Percentiles rank a stretch among this genome's conserved stretches.
Conservation (phyloP, 2,113 vertebrate genomes). For the Falcunculus frontatus region DNA sequence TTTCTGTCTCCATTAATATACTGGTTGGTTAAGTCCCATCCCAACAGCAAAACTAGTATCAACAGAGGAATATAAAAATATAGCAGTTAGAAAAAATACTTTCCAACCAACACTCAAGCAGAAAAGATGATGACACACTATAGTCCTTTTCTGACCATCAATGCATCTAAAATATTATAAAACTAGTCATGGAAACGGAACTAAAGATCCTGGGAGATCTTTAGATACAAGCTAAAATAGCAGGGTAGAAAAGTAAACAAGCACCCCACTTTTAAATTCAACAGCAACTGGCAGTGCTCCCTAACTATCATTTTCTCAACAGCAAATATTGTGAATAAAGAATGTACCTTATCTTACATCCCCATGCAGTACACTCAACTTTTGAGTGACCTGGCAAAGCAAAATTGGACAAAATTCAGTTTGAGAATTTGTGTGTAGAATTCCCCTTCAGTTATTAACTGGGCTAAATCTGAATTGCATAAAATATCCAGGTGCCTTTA, state of each 20-base stretch:
- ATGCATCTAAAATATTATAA: background rate
- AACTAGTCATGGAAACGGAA: background rate
- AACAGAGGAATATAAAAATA: constrained; percentile 3
- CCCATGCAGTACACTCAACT: background rate
- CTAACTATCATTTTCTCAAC: background rate
- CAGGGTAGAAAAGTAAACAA: background rate
- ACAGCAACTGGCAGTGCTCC: background rate
- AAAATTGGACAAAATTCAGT: background rate
- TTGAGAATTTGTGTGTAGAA: background rate
- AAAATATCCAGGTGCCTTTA: constrained; percentile 27
- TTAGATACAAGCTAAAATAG: background rate
- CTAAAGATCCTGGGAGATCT: background rate
- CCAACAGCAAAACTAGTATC: background rate
- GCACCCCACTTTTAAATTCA: background rate
- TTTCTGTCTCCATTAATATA: background rate
- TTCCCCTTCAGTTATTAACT: background rate
- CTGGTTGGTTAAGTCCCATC: background rate
- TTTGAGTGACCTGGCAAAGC: background rate
- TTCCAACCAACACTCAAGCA: background rate
- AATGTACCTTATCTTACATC: constrained; percentile 7
- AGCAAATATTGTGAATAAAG: background rate
- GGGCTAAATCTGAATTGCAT: background rate
- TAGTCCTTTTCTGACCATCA: background rate
- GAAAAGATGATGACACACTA: background rate
- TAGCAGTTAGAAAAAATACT: background rate